A percentile compares a stretch with the other conserved stretches of the same genome.
phyloP scores from a whole-genome alignment of 2,797 vertebrate genomes.

The Prunella strophiata region DNA sequence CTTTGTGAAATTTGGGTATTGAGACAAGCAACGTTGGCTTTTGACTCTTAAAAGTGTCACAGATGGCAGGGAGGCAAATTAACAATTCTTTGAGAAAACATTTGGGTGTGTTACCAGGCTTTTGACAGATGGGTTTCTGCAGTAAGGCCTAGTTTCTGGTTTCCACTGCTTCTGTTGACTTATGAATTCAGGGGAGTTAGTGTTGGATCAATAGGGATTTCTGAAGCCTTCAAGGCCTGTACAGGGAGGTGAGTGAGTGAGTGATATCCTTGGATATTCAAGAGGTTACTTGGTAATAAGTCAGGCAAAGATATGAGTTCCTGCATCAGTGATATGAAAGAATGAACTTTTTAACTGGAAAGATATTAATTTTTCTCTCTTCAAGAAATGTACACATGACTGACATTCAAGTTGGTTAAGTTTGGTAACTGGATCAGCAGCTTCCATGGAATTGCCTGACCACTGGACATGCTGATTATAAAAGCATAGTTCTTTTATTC shows the following conservation, averaged over 20 bases:
- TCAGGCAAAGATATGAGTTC: not conserved
- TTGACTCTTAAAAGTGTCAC: not conserved
- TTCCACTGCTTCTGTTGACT: conserved; percentile 24
- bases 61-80: not conserved
- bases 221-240: not conserved
- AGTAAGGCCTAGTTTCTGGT: not conserved
- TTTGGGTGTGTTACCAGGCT: not conserved
- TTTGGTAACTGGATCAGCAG: not conserved
- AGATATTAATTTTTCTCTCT: not conserved
- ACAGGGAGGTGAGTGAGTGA: not conserved
- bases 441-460: not conserved
- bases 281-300: not conserved
- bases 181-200: conserved; percentile 17
- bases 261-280: not conserved
- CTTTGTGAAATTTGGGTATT: not conserved
- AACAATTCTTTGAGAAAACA: conserved; percentile 19
- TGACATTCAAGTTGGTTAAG: not conserved
- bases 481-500: not conserved
- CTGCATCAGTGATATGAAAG: not conserved
- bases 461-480: not conserved
- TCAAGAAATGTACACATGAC: not conserved
- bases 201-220: conserved; percentile 4
- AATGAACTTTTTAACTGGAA: not conserved
- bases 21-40: not conserved
- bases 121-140: conserved; percentile 12